These are phyloP conservation scores for Gymnobelideus leadbeateri DNA, from an alignment of 2,113 vertebrate species.

Conservation along the genomic window DNA sequence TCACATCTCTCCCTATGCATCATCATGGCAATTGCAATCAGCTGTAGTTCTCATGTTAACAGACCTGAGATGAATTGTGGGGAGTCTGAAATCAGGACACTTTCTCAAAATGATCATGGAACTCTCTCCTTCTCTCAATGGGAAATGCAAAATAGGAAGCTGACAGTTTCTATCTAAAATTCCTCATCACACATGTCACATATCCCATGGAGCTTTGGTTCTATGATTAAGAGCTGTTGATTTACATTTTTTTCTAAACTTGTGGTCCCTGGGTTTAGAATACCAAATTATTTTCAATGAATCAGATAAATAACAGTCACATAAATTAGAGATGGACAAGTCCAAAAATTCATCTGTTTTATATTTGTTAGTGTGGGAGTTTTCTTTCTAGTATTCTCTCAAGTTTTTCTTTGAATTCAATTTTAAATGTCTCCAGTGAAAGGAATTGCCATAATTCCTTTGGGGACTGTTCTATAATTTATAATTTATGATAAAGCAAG, in stretches of 20 bases:
- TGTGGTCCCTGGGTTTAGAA: slow-evolving; percentile 59
- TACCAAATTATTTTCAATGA: slow-evolving; percentile 62
- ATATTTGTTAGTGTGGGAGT: slow-evolving; percentile 78
- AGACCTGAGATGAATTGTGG: slow-evolving; percentile 45
- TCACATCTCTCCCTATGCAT: slow-evolving; percentile 72
- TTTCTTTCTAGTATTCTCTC: slow-evolving; percentile 67
- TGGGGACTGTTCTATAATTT: slow-evolving; percentile 67
- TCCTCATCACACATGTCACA: slow-evolving; percentile 21
- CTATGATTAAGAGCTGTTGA: slow-evolving; percentile 36
- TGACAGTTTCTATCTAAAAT: slow-evolving; percentile 27
- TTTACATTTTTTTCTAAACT: slow-evolving; percentile 57
- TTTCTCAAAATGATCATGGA: slow-evolving; percentile 62
- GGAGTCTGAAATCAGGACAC: slow-evolving; percentile 42
- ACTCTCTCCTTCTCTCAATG: slow-evolving; percentile 45
- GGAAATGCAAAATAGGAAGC: slow-evolving; percentile 47
- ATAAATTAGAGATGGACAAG: slow-evolving; percentile 69
- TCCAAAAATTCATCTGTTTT: slow-evolving; percentile 74
- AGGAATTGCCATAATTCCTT: slow-evolving; percentile 68
- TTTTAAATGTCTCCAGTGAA: slow-evolving; percentile 70
- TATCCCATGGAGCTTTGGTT: slow-evolving; percentile 27
- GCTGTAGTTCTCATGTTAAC: slow-evolving; percentile 29
- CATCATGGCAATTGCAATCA: slow-evolving; percentile 69
- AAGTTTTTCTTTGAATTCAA: slow-evolving; percentile 69
- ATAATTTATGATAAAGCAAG: slow-evolving; percentile 63
- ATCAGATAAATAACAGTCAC: slow-evolving; percentile 61